Conservation (phyloP, 2,113 vertebrate genomes). For the Xenus cinereus region DNA sequence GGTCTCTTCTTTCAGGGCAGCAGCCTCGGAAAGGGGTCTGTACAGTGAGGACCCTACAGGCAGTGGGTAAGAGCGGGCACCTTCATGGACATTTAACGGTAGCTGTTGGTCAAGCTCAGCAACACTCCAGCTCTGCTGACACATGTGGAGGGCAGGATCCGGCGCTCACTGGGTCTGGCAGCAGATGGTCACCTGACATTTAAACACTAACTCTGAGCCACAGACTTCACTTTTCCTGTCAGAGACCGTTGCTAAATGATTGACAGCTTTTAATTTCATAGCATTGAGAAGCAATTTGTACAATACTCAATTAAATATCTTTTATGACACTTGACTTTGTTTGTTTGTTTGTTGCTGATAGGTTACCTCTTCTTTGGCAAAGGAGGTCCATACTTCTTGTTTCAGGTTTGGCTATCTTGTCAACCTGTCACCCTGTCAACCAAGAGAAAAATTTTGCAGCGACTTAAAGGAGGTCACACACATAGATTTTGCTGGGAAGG, state of each 20-base stretch:
- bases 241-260: neutral
- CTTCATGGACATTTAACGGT: neutral
- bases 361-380: neutral
- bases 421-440: no score
- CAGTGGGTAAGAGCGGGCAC: neutral
- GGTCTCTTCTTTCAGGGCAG: neutral
- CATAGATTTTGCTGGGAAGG: neutral
- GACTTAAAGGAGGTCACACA: neutral
- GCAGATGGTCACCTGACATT: neutral
- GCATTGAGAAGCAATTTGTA: neutral
- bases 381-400: neutral
- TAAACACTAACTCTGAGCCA: neutral
- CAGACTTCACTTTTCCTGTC: neutral
- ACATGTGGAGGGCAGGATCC: rapidly evolving
- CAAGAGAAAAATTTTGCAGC: neutral
- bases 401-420: neutral
- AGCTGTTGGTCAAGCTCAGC: neutral
- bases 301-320: neutral
- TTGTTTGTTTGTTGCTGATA: neutral
- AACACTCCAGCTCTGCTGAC: neutral
- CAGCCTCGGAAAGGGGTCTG: neutral
- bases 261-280: neutral
- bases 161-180: neutral
- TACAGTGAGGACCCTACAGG: neutral
- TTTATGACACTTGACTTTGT: neutral